Base-by-base conservation (phyloP, 2,888 invertebrate species). In the Adela reaumurella region DNA sequence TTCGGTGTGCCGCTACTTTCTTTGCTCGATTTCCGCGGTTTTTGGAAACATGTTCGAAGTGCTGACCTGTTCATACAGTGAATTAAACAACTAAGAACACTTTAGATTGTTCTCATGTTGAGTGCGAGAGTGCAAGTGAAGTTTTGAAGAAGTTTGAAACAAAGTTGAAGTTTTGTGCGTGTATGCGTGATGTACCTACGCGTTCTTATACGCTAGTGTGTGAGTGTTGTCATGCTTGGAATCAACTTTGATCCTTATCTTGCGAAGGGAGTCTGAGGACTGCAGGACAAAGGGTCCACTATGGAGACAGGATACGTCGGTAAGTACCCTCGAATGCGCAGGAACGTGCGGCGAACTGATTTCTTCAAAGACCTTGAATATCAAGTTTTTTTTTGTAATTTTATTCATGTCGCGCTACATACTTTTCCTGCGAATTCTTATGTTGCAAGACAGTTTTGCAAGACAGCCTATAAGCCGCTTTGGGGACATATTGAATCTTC, bases 241-340 rank as follows among this genome's bases (percentile, higher is more conserved):
- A 61, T 62, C 64, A 64, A 68, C 63, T 68, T 68, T 62, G 61
- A 62, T 63, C 28, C 56, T 63, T 59, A 55, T 58, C 65, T 62
- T 59, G 65, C 62, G 61, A 54, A 61, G 58, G 50, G 54, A 58
- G 57, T 54, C 49, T 55, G 52, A 50, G 50, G 50, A 47, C 44
- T 10, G 16, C 3, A 16, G 19, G n/a, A 44, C 17, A 19, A 14
- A 45, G 41, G 16, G 54, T 49, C 58, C 65, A 61, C 19, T 56
- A 73, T 73, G 73, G 76, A 77, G 60, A 58, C 68, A 16, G 70
- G 63, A 62, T 65, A 60, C 58, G 68, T 73, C 52, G 76, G 76
- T 77, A 59, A 72, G 76, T 71, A 24, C n/a, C n/a, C n/a, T n/a
- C n/a, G n/a, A n/a, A n/a, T n/a, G n/a, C n/a, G n/a, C n/a, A n/a